These are phyloP conservation scores for Neosilurus mollespiculum DNA, from an alignment of 2,797 vertebrate genomes.

Conservation along the genomic window DNA sequence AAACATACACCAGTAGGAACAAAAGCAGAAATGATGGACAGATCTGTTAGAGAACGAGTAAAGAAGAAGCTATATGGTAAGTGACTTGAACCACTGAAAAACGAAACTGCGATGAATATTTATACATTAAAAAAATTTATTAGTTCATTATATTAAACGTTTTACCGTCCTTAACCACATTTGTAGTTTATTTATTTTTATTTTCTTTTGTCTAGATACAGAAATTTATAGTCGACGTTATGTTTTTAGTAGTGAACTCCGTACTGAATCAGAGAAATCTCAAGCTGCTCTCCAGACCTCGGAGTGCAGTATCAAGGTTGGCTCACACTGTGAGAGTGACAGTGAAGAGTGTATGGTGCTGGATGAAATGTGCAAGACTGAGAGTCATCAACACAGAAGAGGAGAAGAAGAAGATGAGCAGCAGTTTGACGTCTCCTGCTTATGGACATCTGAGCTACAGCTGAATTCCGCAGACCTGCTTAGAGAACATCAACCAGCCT, in stretches of 20 bases:
- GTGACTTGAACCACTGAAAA: not conserved
- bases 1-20: not conserved
- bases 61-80: slow-evolving; percentile 6
- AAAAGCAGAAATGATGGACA: slow-evolving; percentile 26
- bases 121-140: too few relatives aligned
- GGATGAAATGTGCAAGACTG: not conserved
- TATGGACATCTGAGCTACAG: slow-evolving; percentile 26
- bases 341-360: not conserved
- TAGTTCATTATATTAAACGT: not conserved
- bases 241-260: not conserved
- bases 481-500: slow-evolving; percentile 8
- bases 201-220: not conserved
- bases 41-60: slow-evolving; percentile 8
- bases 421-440: slow-evolving; percentile 30
- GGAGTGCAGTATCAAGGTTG: not conserved
- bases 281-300: slow-evolving; percentile 8
- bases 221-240: not conserved
- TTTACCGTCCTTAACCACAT: not conserved
- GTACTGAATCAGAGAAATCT: not conserved
- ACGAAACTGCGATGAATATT: not conserved
- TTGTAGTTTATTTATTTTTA: not conserved
- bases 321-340: slow-evolving; percentile 1
- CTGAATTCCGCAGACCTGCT: slow-evolving; percentile 14
- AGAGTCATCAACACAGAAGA: not conserved
- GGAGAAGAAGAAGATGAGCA: slow-evolving; percentile 21